Conservation (phyloP, 35 echinoderm and acorn worm species). For the Strongylocentrotus purpuratus region DNA sequence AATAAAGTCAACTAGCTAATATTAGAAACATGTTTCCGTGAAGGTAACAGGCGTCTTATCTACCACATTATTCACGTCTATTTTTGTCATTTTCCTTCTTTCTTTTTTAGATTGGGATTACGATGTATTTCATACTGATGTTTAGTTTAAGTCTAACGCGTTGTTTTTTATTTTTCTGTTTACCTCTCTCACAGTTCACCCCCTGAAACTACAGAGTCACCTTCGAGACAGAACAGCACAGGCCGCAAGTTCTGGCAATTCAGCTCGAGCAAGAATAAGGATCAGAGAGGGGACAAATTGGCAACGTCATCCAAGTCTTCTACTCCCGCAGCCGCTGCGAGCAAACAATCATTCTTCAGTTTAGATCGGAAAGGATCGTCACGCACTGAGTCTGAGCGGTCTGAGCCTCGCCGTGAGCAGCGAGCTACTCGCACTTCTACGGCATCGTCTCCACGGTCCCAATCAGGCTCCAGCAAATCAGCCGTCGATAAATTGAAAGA, state of each 20-base stretch:
- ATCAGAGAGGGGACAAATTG: conserved; percentile 22
- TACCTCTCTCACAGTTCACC: not conserved
- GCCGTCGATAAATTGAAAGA: conserved; percentile 42
- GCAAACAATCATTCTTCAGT: conserved; percentile 42
- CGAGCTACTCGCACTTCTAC: not conserved
- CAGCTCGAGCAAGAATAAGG: conserved; percentile 37
- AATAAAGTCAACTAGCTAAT: not conserved
- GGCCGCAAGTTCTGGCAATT: conserved; percentile 44
- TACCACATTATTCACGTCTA: not conserved
- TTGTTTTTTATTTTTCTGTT: not conserved
- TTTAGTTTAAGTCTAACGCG: not conserved
- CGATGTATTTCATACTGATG: not conserved
- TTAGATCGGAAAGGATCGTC: conserved; percentile 19
- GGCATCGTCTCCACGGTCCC: not conserved
- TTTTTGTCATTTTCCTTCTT: not conserved
- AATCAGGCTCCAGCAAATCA: not conserved
- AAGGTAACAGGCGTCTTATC: not conserved
- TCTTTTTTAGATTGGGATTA: not conserved
- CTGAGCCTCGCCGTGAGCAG: not conserved
- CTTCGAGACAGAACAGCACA: conserved; percentile 31
- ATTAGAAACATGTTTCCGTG: not conserved
- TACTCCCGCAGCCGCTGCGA: not conserved
- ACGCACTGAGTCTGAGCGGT: not conserved
- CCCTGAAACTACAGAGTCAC: not conserved
- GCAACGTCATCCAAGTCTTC: conserved; percentile 33